phyloP scores from a whole-genome alignment of 2,888 invertebrate species.

The Drymonia ruficornis region DNA sequence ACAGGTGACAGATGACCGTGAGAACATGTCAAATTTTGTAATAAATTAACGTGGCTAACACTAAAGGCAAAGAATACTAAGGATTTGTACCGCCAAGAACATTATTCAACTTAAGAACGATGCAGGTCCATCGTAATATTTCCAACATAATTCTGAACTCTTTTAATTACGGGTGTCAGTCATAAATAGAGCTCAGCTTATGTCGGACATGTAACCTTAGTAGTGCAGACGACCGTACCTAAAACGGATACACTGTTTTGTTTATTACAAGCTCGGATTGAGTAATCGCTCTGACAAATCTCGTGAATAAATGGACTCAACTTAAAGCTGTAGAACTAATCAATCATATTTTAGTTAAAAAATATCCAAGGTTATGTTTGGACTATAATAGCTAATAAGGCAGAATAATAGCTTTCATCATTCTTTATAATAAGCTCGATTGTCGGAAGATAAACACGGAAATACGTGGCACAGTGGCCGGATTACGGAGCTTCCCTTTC shows the following conservation, averaged over 20 bases:
- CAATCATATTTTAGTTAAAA: not conserved
- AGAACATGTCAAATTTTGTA: not conserved
- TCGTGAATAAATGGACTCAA: not conserved
- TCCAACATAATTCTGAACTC: too few species aligned
- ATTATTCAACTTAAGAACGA: constrained; percentile 1
- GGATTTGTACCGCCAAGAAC: not conserved
- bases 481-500: too few species aligned
- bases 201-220: too few species aligned
- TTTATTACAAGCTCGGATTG: not conserved
- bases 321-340: not conserved
- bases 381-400: not conserved
- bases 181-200: too few species aligned
- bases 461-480: not conserved
- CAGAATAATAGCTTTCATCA: not conserved
- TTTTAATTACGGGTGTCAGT: too few species aligned
- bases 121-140: too few species aligned
- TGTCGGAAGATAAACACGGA: not conserved
- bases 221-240: too few species aligned
- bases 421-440: not conserved
- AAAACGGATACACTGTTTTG: too few species aligned
- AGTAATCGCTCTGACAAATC: not conserved
- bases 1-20: not conserved
- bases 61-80: not conserved
- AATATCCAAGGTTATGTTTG: too few species aligned
- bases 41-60: not conserved